A percentile compares a stretch with the other conserved stretches of the same genome.
These are phyloP conservation scores for Passer montanus DNA, from an alignment of 2,113 vertebrate species.

Conservation along the genomic window DNA sequence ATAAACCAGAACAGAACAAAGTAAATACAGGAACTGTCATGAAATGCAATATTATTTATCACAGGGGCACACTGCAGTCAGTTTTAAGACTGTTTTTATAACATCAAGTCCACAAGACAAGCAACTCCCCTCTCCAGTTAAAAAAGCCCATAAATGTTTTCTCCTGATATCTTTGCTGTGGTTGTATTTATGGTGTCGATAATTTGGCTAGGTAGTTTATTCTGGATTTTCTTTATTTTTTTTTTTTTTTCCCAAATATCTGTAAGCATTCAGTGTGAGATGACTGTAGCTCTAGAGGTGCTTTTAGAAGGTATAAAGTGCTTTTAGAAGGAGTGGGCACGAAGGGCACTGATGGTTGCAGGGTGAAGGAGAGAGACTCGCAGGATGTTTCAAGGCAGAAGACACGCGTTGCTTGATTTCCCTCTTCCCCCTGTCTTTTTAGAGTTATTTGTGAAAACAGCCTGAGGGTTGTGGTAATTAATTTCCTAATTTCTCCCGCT, in stretches of 20 bases:
- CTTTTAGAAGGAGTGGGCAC: background rate
- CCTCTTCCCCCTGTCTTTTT: rapidly evolving
- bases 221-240: background rate
- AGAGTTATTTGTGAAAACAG: background rate
- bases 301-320: background rate
- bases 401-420: rapidly evolving
- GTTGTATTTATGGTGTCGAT: background rate
- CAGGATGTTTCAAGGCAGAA: background rate
- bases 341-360: background rate
- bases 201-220: background rate
- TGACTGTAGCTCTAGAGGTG: background rate
- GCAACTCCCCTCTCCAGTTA: background rate
- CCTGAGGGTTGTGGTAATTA: background rate
- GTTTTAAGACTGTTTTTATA: background rate
- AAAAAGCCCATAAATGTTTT: background rate
- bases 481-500: background rate
- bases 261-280: background rate
- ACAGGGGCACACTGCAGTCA: background rate
- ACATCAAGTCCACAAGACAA: background rate
- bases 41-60: background rate
- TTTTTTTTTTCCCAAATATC: rapidly evolving
- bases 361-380: rapidly evolving
- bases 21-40: background rate
- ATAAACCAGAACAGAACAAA: conserved; percentile 1
- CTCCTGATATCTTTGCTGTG: background rate